Conservation (phyloP, 2,797 vertebrate species). For the Phrynocephalus forsythii region DNA sequence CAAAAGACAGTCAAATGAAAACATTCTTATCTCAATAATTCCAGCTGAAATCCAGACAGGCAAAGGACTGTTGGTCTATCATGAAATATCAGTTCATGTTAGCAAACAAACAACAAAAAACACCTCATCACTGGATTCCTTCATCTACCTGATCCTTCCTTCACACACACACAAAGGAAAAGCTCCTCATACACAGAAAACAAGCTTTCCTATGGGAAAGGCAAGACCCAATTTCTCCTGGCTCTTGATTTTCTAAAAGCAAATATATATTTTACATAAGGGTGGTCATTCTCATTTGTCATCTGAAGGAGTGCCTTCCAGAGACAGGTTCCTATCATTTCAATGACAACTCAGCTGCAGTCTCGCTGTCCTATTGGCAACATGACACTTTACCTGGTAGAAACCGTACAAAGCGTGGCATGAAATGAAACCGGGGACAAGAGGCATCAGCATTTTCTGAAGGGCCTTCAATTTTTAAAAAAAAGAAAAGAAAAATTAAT, state of each 20-base stretch:
- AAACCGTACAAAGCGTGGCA: constrained; percentile 97
- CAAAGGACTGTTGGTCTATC: not conserved
- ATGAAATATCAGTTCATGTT: too few relatives aligned
- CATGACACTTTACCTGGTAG: constrained; percentile 87
- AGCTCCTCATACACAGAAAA: not conserved
- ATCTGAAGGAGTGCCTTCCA: not conserved
- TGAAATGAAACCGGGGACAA: constrained; percentile 95
- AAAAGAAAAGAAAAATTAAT: constrained; percentile 27
- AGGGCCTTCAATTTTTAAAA: constrained; percentile 83
- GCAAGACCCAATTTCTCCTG: not conserved
- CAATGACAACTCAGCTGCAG: not conserved
- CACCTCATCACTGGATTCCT: not conserved
- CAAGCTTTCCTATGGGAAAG: not conserved
- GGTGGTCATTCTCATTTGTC: not conserved
- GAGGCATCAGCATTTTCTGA: constrained; percentile 80
- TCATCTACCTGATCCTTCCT: not conserved
- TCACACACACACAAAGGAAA: not conserved
- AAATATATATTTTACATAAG: not conserved
- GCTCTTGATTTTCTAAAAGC: not conserved
- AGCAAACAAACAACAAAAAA: not conserved
- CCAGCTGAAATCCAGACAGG: not conserved
- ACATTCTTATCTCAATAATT: not conserved
- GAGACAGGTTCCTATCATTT: not conserved
- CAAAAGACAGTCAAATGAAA: not conserved
- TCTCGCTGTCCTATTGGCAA: not conserved